Evolutionary conservation across 2,888 invertebrate species (phyloP).

Genomic region (Atrina japonica): DNA sequence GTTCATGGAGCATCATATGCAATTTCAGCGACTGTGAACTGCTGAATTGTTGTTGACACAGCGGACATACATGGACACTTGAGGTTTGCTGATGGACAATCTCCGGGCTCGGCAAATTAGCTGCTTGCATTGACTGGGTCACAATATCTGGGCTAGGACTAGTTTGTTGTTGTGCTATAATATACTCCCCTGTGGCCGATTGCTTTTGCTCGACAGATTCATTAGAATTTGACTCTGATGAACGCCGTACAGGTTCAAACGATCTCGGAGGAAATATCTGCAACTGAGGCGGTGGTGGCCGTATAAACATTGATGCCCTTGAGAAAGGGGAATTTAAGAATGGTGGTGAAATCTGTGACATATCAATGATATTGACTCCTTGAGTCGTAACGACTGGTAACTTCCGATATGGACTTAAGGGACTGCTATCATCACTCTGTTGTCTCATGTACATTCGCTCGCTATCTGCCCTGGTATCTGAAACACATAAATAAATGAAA

Average conservation of each 20-base stretch:
- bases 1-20: slow-evolving; percentile 53
- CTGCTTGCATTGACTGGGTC: slow-evolving; percentile 10
- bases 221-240: not conserved
- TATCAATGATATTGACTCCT: slow-evolving; percentile 26
- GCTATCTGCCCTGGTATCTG: too few species aligned
- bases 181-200: not conserved
- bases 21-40: slow-evolving; percentile 46
- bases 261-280: slow-evolving; percentile 22
- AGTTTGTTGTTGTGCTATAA: slow-evolving; percentile 3
- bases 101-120: not conserved
- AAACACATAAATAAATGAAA: too few species aligned
- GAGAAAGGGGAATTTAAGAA: slow-evolving; percentile 16
- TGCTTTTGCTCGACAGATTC: slow-evolving; percentile 6
- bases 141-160: slow-evolving; percentile 9
- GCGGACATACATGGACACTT: slow-evolving; percentile 51
- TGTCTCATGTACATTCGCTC: too few species aligned
- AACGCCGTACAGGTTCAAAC: not conserved
- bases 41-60: slow-evolving; percentile 57
- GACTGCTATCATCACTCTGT: too few species aligned
- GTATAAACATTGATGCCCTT: slow-evolving; percentile 13
- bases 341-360: slow-evolving; percentile 31
- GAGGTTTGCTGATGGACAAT: slow-evolving; percentile 25
- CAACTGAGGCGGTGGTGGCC: slow-evolving; percentile 20
- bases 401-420: too few species aligned
- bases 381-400: slow-evolving; percentile 1